Conservation (phyloP, 2,888 invertebrate genomes). For the Nomada ferruginata region DNA sequence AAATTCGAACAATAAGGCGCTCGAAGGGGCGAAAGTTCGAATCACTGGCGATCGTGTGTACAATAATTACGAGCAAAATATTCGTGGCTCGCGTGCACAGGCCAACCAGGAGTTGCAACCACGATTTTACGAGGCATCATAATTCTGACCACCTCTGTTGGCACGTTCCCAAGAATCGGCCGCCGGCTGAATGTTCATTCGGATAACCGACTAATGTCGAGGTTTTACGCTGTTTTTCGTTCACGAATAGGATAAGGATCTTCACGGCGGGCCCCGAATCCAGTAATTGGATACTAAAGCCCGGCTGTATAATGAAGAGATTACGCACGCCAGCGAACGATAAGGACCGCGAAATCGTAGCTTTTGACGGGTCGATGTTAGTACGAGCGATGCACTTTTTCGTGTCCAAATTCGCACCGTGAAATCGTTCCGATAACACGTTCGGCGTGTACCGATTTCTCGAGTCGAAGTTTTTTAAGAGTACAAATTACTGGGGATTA, state of each 20-base stretch:
- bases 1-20: background rate
- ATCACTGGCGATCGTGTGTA: background rate
- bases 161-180: constrained; percentile 70
- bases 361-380: constrained; percentile 23
- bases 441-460: background rate
- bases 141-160: constrained; percentile 56
- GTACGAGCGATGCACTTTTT: too few relatives aligned
- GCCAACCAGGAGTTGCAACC: constrained; percentile 39
- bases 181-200: constrained; percentile 60
- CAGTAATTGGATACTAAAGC: constrained; percentile 64
- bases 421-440: constrained; percentile 23
- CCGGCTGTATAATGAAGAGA: constrained; percentile 65
- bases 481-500: background rate
- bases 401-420: constrained; percentile 22
- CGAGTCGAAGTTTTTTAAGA: background rate
- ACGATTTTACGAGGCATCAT: constrained; percentile 58
- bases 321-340: constrained; percentile 47
- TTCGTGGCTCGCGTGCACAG: constrained; percentile 1
- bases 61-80: constrained; percentile 5
- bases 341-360: constrained; percentile 37
- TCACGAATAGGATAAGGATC: constrained; percentile 65
- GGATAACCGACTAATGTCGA: constrained; percentile 70
- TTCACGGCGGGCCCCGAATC: constrained; percentile 41
- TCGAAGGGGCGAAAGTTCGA: background rate
- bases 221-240: constrained; percentile 68